phyloP scores from a whole-genome alignment of 2,888 invertebrate species.

The Acleris holmiana region DNA sequence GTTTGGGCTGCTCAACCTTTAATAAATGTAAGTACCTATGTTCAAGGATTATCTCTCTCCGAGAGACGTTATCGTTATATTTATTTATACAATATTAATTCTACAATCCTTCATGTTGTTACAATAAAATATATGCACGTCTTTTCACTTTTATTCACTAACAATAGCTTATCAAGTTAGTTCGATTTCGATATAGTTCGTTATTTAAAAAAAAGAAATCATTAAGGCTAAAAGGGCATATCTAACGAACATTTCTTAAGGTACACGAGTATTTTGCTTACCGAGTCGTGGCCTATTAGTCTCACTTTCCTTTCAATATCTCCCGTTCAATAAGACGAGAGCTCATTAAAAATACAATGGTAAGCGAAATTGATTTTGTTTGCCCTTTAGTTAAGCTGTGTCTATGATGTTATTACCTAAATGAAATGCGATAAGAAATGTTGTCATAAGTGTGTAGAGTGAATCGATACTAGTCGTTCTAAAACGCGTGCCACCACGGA shows the following conservation, averaged over 20 bases:
- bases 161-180: conserved; percentile 1
- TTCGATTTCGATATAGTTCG: neutral
- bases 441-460: too few species aligned
- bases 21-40: too few species aligned
- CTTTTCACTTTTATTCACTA: neutral
- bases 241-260: conserved; percentile 46
- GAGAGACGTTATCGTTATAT: too few species aligned
- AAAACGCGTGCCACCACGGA: too few species aligned
- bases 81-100: too few species aligned
- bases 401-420: conserved; percentile 12
- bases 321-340: conserved; percentile 43
- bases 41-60: too few species aligned
- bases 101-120: too few species aligned
- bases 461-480: too few species aligned
- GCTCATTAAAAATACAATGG: conserved; percentile 54
- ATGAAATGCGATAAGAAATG: neutral
- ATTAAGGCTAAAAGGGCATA: conserved; percentile 51
- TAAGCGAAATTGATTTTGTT: conserved; percentile 49
- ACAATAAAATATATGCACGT: too few species aligned
- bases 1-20: too few species aligned
- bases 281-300: conserved; percentile 63
- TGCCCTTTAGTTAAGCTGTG: conserved; percentile 36
- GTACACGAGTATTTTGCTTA: conserved; percentile 53
- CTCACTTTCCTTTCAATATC: conserved; percentile 77
- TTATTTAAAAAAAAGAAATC: conserved; percentile 23